Evolutionary conservation across 2,797 vertebrate genomes (phyloP).

Genomic region (Sebastes trivittatus): DNA sequence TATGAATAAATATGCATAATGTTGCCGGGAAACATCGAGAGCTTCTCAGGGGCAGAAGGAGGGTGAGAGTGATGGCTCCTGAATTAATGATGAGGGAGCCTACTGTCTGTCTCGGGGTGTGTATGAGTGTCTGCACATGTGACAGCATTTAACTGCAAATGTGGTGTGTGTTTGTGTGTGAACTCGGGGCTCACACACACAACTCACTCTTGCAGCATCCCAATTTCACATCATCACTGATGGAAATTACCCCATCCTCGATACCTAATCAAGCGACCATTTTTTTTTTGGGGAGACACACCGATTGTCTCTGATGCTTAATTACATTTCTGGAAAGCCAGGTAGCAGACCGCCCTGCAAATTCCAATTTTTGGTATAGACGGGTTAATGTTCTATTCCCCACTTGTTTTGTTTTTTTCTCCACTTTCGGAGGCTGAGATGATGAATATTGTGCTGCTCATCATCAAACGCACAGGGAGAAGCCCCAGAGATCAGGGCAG

Average conservation of each 20-base stretch:
- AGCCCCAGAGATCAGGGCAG: slow-evolving; percentile 63
- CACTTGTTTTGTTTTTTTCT: slow-evolving; percentile 10
- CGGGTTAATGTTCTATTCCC: slow-evolving; percentile 39
- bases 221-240: slow-evolving; percentile 73
- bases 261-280: slow-evolving; percentile 73
- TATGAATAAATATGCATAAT: slow-evolving; percentile 85
- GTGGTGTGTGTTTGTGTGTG: slow-evolving; percentile 5
- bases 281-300: slow-evolving; percentile 46
- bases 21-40: slow-evolving; percentile 75
- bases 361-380: slow-evolving; percentile 51
- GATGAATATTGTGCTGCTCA: slow-evolving; percentile 70
- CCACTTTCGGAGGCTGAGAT: slow-evolving; percentile 41
- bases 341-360: slow-evolving; percentile 46
- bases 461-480: slow-evolving; percentile 67
- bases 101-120: slow-evolving; percentile 72
- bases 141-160: slow-evolving; percentile 61
- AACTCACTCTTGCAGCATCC: slow-evolving; percentile 53
- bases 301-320: slow-evolving; percentile 69
- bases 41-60: slow-evolving; percentile 76
- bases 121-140: slow-evolving; percentile 66
- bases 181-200: neutral
- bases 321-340: slow-evolving; percentile 70
- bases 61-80: slow-evolving; percentile 77
- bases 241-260: slow-evolving; percentile 73
- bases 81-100: slow-evolving; percentile 83